These are phyloP conservation scores for Agrotis segetum DNA, from an alignment of 2,888 invertebrate genomes.

Conservation along the genomic window DNA sequence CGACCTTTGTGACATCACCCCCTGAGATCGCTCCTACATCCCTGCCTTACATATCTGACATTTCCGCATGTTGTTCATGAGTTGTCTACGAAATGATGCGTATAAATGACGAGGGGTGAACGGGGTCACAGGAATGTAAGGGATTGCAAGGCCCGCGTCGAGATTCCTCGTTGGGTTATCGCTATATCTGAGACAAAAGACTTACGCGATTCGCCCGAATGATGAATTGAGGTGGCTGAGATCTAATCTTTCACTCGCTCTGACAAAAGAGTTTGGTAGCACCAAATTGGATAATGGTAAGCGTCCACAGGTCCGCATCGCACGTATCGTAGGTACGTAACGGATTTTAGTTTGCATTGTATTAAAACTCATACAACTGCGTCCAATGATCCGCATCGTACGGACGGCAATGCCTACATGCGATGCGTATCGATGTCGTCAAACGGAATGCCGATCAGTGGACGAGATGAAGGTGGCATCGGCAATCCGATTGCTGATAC, in stretches of 20 bases:
- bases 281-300: not conserved
- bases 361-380: too few relatives aligned
- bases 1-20: too few relatives aligned
- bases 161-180: slow-evolving; percentile 39
- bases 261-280: not conserved
- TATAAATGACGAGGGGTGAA: slow-evolving; percentile 21
- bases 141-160: slow-evolving; percentile 15
- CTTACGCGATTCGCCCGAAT: slow-evolving; percentile 24
- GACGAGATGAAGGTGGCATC: too few relatives aligned
- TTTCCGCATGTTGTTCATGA: slow-evolving; percentile 30
- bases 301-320: too few relatives aligned
- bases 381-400: too few relatives aligned
- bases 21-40: not conserved
- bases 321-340: too few relatives aligned
- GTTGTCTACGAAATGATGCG: slow-evolving; percentile 31
- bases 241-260: slow-evolving; percentile 22
- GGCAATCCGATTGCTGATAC: too few relatives aligned
- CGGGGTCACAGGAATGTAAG: slow-evolving; percentile 10
- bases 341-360: too few relatives aligned
- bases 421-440: too few relatives aligned
- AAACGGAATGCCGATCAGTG: too few relatives aligned
- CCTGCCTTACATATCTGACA: not conserved
- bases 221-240: slow-evolving; percentile 25
- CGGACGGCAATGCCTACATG: too few relatives aligned
- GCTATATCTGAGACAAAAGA: slow-evolving; percentile 25